A percentile compares a stretch with the other conserved stretches of the same genome.
phyloP scores from a whole-genome alignment of 2,113 vertebrate genomes.

The Prinia subflava region DNA sequence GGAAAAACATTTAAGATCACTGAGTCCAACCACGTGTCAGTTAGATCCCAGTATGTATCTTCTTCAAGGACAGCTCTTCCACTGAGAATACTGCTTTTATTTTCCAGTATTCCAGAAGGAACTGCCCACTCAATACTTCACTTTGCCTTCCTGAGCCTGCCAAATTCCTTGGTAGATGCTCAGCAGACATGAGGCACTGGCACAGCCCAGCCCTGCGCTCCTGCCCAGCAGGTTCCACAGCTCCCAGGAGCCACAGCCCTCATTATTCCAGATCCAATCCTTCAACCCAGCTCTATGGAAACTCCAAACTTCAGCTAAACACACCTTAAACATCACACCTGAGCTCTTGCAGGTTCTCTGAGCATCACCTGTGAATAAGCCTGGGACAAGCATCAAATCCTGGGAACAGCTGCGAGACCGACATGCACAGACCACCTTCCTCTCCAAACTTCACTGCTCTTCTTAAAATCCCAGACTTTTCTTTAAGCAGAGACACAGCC shows the following conservation, averaged over 20 bases:
- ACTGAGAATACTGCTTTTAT: background rate
- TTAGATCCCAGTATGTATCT: background rate
- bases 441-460: accelerated
- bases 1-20: background rate
- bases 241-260: background rate
- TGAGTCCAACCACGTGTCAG: background rate
- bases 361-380: accelerated
- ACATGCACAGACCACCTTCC: accelerated
- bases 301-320: background rate
- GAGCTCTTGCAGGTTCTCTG: accelerated
- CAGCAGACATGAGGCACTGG: background rate
- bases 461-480: background rate
- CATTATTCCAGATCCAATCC: background rate
- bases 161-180: background rate
- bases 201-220: background rate
- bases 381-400: background rate
- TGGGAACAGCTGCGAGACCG: background rate
- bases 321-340: background rate
- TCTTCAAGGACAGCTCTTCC: background rate
- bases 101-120: background rate
- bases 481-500: background rate
- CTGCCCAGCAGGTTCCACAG: background rate
- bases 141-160: background rate
- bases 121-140: background rate
- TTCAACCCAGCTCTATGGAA: background rate